Conservation (phyloP, 2,797 vertebrate genomes). For the Gambelia wislizenii region DNA sequence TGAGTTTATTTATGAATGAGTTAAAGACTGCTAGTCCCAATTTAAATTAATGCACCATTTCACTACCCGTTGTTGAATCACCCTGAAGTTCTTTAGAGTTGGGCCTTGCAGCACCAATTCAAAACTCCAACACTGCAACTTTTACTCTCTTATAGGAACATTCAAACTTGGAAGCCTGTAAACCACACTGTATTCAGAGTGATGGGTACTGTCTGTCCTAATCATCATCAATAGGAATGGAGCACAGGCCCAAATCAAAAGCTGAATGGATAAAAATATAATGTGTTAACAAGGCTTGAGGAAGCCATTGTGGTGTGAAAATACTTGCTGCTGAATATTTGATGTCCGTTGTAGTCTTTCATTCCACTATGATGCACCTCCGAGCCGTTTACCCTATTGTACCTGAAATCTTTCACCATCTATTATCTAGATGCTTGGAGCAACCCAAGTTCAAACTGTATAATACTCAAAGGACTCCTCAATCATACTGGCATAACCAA, state of each 20-base stretch:
- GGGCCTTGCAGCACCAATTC: not conserved
- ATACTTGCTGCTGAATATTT: constrained; percentile 27
- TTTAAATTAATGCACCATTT: not conserved
- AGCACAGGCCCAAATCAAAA: not conserved
- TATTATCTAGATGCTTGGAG: constrained; percentile 8
- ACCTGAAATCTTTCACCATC: not conserved
- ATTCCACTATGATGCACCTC: not conserved
- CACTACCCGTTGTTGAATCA: not conserved
- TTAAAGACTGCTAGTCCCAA: not conserved
- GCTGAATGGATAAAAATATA: not conserved
- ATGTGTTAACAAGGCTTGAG: constrained; percentile 4
- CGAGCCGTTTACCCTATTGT: not conserved
- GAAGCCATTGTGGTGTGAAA: constrained; percentile 10
- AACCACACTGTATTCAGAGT: constrained; percentile 7
- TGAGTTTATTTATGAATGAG: not conserved
- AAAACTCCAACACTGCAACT: not conserved
- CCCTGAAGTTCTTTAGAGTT: not conserved
- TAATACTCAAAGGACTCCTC: constrained; percentile 13
- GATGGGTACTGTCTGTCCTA: not conserved
- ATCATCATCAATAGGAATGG: constrained; percentile 1
- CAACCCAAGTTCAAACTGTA: constrained; percentile 26
- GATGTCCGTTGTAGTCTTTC: constrained; percentile 8
- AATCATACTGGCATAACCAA: not conserved
- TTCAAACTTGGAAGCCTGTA: not conserved
- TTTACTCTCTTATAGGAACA: not conserved